These are phyloP conservation scores for Capitulum mitella DNA, from an alignment of 2,888 invertebrate genomes.

Conservation along the genomic window DNA sequence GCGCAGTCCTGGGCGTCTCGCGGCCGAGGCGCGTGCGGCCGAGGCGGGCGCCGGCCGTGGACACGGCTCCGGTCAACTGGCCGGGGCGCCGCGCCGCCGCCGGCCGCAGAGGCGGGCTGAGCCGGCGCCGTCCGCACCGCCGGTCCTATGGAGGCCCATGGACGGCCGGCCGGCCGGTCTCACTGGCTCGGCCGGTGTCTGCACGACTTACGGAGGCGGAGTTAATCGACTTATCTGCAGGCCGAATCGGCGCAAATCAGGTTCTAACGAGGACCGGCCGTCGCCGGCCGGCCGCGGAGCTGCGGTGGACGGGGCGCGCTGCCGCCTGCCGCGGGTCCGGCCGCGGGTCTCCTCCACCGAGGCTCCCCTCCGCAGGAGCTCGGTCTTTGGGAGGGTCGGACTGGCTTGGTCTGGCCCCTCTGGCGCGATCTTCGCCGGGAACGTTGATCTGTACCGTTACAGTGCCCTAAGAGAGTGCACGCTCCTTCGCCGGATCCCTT, in stretches of 20 bases:
- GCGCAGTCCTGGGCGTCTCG: background rate
- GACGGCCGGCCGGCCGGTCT: background rate
- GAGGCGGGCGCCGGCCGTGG: background rate
- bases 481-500: too few relatives aligned
- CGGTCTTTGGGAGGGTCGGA: too few relatives aligned
- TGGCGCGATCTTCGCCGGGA: too few relatives aligned
- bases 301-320: background rate
- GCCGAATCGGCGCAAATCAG: conserved; percentile 8
- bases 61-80: background rate
- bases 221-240: conserved; percentile 1
- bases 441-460: too few relatives aligned
- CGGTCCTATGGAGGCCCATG: background rate
- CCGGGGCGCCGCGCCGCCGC: background rate
- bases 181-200: background rate
- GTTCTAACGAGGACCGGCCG: background rate
- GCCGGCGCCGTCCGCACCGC: background rate
- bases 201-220: background rate
- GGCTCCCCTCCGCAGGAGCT: too few relatives aligned
- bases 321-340: too few relatives aligned
- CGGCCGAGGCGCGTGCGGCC: background rate
- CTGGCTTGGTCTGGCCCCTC: too few relatives aligned
- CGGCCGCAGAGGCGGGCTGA: background rate
- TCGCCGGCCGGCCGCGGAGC: background rate
- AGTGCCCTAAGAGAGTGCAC: too few relatives aligned
- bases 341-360: too few relatives aligned